phyloP scores from a whole-genome alignment of 2,797 vertebrate genomes.

The Leptoclinus maculatus region DNA sequence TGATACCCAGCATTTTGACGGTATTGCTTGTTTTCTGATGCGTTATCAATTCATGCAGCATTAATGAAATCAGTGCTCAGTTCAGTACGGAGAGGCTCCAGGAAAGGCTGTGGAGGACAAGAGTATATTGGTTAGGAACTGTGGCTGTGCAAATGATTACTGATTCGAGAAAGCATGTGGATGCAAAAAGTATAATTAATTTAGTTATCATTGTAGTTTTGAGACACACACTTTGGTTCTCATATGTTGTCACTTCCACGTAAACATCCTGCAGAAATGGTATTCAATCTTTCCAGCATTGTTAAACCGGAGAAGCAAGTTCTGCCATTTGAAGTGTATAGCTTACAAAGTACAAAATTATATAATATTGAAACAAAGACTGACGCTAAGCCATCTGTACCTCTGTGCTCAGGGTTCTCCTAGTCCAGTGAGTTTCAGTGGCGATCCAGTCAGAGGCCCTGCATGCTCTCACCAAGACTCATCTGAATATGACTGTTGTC shows the following conservation, averaged over 20 bases:
- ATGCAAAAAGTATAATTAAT: not conserved
- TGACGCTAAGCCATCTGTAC: slow-evolving; percentile 8
- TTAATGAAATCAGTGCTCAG: not conserved
- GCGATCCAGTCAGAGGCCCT: not conserved
- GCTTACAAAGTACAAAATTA: not conserved
- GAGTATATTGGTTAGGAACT: not conserved
- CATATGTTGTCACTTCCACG: not conserved
- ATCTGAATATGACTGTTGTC: not conserved
- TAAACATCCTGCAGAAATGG: not conserved
- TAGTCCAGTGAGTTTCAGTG: not conserved
- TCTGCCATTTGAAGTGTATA: not conserved
- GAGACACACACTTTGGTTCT: not conserved
- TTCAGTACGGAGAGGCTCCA: not conserved
- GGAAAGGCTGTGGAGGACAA: slow-evolving; percentile 43
- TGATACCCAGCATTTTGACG: slow-evolving; percentile 69
- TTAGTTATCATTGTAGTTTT: not conserved
- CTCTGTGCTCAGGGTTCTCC: slow-evolving; percentile 21
- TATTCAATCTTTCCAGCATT: not conserved
- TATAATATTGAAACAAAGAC: not conserved
- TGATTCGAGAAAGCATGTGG: not conserved
- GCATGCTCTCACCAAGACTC: not conserved
- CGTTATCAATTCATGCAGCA: not conserved
- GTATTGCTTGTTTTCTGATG: not conserved
- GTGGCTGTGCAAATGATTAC: not conserved
- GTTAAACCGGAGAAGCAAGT: not conserved